These are phyloP conservation scores for Gymnoscopelus braueri DNA, from an alignment of 2,797 vertebrate genomes.

Conservation along the genomic window DNA sequence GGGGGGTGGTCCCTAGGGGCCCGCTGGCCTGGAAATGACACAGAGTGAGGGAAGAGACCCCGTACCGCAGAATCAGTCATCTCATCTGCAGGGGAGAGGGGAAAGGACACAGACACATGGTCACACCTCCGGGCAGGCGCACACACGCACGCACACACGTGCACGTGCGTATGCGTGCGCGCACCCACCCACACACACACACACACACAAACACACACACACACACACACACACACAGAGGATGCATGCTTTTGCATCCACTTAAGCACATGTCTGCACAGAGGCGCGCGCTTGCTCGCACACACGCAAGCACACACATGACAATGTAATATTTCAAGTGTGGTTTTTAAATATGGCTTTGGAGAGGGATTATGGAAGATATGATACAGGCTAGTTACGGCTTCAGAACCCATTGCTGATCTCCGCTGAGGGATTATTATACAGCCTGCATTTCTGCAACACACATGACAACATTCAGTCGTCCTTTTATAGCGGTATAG, in stretches of 20 bases:
- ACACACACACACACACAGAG: not conserved
- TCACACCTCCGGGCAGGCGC: slow-evolving; percentile 57
- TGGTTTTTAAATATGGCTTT: slow-evolving; percentile 70
- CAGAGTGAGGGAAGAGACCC: slow-evolving; percentile 81
- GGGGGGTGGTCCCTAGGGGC: slow-evolving; percentile 62
- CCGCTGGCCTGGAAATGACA: slow-evolving; percentile 86
- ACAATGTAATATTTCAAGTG: slow-evolving; percentile 62
- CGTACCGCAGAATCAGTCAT: slow-evolving; percentile 76
- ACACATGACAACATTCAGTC: not conserved
- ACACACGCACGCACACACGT: slow-evolving; percentile 30
- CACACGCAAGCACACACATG: not conserved
- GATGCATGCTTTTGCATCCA: not conserved
- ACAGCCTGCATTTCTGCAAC: slow-evolving; percentile 8
- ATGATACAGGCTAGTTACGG: slow-evolving; percentile 49
- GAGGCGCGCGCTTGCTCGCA: not conserved
- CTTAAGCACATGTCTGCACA: not conserved
- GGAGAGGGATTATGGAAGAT: slow-evolving; percentile 60
- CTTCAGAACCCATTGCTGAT: slow-evolving; percentile 51
- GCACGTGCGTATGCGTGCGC: slow-evolving; percentile 27
- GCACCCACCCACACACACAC: slow-evolving; percentile 18
- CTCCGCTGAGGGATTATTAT: slow-evolving; percentile 34
- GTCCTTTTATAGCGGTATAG: too few species aligned
- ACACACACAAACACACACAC: slow-evolving; percentile 9
- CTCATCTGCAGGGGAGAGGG: slow-evolving; percentile 70
- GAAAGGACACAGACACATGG: slow-evolving; percentile 75